A percentile compares a stretch with the other conserved stretches of the same genome.
These are phyloP conservation scores for Eolophus roseicapilla DNA, from an alignment of 2,113 vertebrate species.

Conservation along the genomic window DNA sequence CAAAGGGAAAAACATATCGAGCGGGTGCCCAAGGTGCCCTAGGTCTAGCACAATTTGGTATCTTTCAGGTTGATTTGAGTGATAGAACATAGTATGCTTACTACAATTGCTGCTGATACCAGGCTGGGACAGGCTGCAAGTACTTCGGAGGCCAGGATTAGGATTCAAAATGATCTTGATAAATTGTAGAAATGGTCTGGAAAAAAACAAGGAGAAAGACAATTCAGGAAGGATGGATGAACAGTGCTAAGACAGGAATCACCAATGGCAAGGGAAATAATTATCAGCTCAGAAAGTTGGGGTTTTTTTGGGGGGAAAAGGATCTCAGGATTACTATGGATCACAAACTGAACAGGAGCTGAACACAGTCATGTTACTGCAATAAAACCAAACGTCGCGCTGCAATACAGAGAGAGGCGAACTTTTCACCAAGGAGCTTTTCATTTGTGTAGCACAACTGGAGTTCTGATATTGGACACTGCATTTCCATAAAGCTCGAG, in stretches of 20 bases:
- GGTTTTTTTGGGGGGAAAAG: background rate
- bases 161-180: conserved; percentile 56
- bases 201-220: conserved; percentile 15
- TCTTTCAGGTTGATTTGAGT: background rate
- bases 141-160: conserved; percentile 48
- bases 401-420: background rate
- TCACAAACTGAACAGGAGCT: background rate
- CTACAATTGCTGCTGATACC: conserved; percentile 21
- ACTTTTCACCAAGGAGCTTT: background rate
- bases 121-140: conserved; percentile 41
- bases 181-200: conserved; percentile 62
- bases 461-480: background rate
- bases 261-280: background rate
- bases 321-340: background rate
- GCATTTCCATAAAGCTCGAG: background rate
- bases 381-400: background rate
- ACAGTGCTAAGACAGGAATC: background rate
- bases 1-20: fast-evolving
- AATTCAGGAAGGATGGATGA: background rate
- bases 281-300: background rate
- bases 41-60: background rate
- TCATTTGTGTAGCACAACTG: too few species aligned
- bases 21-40: background rate
- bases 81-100: conserved; percentile 14
- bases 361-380: background rate